Percentiles rank a stretch among this genome's conserved stretches.
Conservation (phyloP, 92 coral and sea anemone species). For the Actinernus sp. region DNA sequence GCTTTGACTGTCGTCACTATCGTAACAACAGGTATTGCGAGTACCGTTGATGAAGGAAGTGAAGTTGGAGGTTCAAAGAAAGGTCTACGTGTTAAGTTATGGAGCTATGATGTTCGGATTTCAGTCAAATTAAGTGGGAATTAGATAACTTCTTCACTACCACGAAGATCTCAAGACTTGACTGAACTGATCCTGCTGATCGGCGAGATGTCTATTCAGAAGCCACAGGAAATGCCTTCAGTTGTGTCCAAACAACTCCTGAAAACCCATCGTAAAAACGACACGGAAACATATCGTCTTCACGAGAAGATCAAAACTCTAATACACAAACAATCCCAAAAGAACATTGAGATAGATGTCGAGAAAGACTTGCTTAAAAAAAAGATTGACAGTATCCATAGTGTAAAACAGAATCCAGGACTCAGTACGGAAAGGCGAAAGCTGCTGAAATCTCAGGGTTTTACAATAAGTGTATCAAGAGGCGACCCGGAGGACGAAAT, state of each 20-base stretch:
- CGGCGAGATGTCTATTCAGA: background rate
- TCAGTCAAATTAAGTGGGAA: no score
- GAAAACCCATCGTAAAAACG: conserved; percentile 54
- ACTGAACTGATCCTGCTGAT: no score
- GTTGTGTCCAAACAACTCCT: conserved; percentile 45
- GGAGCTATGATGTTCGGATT: no score
- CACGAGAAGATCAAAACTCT: conserved; percentile 53
- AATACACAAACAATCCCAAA: conserved; percentile 47
- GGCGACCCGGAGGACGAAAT: conserved; percentile 6
- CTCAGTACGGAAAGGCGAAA: conserved; percentile 64
- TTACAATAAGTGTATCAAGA: background rate
- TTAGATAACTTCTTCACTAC: no score
- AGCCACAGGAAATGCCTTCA: conserved; percentile 22
- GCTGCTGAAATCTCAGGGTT: conserved; percentile 33
- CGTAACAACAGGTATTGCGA: no score
- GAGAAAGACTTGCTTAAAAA: conserved; percentile 45
- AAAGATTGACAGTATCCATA: conserved; percentile 34
- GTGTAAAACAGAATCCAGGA: conserved; percentile 35
- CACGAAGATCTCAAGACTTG: no score
- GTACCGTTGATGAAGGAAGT: no score
- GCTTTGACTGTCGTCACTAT: no score
- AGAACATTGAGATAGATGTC: conserved; percentile 32
- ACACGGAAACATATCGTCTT: conserved; percentile 52
- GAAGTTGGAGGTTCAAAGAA: no score
- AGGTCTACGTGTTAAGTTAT: no score